phyloP scores from a whole-genome alignment of 2,888 invertebrate genomes.

The Capitulum mitella region DNA sequence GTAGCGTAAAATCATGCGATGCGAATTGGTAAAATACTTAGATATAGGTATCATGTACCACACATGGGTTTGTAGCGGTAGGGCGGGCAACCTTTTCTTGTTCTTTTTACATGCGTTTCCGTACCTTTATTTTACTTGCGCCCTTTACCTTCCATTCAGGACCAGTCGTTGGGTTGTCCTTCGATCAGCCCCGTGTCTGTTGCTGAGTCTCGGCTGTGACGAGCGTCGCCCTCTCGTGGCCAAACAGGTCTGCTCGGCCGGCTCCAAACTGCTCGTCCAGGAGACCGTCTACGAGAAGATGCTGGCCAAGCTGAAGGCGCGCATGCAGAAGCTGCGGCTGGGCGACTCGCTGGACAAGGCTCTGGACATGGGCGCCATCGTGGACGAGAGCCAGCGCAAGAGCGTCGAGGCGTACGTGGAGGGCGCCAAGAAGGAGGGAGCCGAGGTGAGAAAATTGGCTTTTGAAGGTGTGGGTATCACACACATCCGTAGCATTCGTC shows the following conservation, averaged over 20 bases:
- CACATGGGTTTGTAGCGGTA: too few species aligned
- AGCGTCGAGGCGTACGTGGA: conserved; percentile 35
- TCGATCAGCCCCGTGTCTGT: too few species aligned
- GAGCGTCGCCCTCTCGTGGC: neutral
- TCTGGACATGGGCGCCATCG: conserved; percentile 47
- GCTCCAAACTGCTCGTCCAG: conserved; percentile 50
- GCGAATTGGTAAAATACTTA: too few species aligned
- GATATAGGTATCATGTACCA: too few species aligned
- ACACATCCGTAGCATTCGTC: too few species aligned
- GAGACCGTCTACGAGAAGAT: conserved; percentile 49
- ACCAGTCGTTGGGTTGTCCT: too few species aligned
- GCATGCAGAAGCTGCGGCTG: conserved; percentile 44
- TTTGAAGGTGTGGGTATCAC: conserved; percentile 19
- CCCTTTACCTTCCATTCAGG: too few species aligned
- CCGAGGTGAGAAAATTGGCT: conserved; percentile 41
- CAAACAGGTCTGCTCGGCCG: conserved; percentile 49
- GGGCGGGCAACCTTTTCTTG: too few species aligned
- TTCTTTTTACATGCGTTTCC: too few species aligned
- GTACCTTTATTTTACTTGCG: too few species aligned
- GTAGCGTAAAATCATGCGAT: too few species aligned
- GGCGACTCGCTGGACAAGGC: conserved; percentile 47
- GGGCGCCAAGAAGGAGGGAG: conserved; percentile 39
- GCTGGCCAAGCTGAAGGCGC: conserved; percentile 45
- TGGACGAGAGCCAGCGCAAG: conserved; percentile 40
- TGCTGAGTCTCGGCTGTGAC: neutral